Evolutionary conservation across 2,113 vertebrate genomes (phyloP).

Genomic region (Tauraco erythrolophus): DNA sequence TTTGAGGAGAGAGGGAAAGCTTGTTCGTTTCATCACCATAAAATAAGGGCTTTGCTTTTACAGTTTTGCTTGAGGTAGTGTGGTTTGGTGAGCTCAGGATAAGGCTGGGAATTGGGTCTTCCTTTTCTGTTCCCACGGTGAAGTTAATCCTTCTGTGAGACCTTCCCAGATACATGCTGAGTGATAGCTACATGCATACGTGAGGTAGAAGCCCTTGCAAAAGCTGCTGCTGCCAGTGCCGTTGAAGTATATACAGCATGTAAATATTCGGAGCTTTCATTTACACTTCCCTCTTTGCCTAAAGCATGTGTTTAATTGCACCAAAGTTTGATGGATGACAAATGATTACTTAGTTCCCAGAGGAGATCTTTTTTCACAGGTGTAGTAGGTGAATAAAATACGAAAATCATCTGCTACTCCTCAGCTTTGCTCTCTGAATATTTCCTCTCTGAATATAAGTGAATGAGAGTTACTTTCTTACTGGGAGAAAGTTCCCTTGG

Average conservation of each 20-base stretch:
- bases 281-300: neutral
- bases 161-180: neutral
- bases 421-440: neutral
- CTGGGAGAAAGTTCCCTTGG: neutral
- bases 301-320: neutral
- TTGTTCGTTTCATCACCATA: neutral
- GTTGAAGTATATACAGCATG: neutral
- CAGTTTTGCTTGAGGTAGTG: neutral
- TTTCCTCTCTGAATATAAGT: neutral
- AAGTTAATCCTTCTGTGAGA: neutral
- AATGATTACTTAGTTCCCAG: neutral
- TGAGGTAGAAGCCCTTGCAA: neutral
- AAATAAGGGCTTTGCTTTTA: neutral
- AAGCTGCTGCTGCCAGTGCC: neutral
- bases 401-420: neutral
- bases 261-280: neutral
- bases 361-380: neutral
- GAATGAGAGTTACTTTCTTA: neutral
- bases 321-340: accelerated
- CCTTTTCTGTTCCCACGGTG: neutral
- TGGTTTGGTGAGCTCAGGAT: neutral
- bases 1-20: neutral
- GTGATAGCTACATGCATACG: neutral
- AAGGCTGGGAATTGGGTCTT: neutral
- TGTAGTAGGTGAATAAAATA: neutral